These are phyloP conservation scores for Gymnobelideus leadbeateri DNA, from an alignment of 2,113 vertebrate species.

Conservation along the genomic window DNA sequence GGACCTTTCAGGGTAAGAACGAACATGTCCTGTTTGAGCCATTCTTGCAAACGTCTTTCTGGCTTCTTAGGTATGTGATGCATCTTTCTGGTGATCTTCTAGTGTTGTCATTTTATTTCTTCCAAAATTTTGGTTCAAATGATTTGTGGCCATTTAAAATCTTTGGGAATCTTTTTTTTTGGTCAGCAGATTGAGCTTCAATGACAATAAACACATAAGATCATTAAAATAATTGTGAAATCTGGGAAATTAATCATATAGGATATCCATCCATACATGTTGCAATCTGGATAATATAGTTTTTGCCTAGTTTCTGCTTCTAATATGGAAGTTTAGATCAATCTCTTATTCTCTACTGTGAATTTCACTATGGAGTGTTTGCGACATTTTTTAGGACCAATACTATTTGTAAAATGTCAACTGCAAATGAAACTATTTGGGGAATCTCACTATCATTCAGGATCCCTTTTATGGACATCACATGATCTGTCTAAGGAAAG, in stretches of 20 bases:
- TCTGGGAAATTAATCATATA: not conserved
- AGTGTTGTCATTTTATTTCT: not conserved
- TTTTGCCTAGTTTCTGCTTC: not conserved
- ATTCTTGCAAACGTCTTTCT: not conserved
- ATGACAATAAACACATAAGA: not conserved
- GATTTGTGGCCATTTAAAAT: not conserved
- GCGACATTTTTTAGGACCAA: not conserved
- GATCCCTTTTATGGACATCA: not conserved
- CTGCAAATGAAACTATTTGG: not conserved
- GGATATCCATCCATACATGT: not conserved
- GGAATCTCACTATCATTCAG: not conserved
- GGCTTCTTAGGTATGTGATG: not conserved
- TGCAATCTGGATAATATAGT: not conserved
- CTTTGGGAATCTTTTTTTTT: not conserved
- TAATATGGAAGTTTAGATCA: not conserved
- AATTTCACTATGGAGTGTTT: not conserved
- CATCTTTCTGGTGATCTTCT: not conserved
- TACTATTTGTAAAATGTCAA: not conserved
- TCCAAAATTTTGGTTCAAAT: not conserved
- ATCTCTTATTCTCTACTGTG: not conserved
- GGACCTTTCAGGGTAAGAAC: not conserved
- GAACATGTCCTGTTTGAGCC: not conserved
- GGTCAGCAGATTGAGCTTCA: not conserved
- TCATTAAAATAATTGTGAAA: not conserved
- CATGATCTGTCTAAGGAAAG: not conserved